Evolutionary conservation across 1,140 invertebrate species (phyloP), one percentile per base, ranked within the genome.

Genomic region (Diabrotica virgifera): DNA sequence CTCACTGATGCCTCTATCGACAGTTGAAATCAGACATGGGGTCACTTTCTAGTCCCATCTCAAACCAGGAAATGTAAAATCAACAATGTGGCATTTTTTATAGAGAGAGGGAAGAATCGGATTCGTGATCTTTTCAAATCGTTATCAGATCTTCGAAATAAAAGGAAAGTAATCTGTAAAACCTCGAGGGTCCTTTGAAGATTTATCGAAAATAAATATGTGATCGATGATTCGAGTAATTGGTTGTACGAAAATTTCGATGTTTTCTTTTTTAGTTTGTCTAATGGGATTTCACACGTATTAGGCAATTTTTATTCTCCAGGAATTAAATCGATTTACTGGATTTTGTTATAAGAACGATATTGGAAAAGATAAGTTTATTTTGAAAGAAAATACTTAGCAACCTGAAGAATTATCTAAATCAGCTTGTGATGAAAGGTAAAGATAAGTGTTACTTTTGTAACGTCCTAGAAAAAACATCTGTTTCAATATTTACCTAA

Each of bases 171-270:
- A 73, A 71, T 71, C 72, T 67, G 50, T 59, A 66, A 73, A 73
- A 73, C 72, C 70, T 71, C 64, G 61, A 73, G 68, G 67, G 72
- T 70, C 61, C 72, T 73, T 73, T 73, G 70, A 73, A 66, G 72
- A 70, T 14, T 68, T 65, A 71, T 73, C 67, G 70, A 67, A 66
- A 66, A 73, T 67, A 66, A 70, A 71, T 71, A 71, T 60, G 50
- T 53, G 58, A 64, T 70, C 67, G 63, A 72, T 72, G 67, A 68
- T 68, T 53, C 52, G 24, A 5, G 51, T 62, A 57, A 59, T 64
- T 65, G 54, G 60, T 63, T 65, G 57, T 66, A 59, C 53, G 63
- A 52, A 64, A 56, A 64, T 61, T 37, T 64, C 36, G 37, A 67
- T 61, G 68, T 55, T 62, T 60, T 64, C 57, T 63, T 53, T 57